Evolutionary conservation across 1,140 invertebrate species (phyloP), one percentile per base, ranked within the genome.

Genomic region (Lucilia cuprina): DNA sequence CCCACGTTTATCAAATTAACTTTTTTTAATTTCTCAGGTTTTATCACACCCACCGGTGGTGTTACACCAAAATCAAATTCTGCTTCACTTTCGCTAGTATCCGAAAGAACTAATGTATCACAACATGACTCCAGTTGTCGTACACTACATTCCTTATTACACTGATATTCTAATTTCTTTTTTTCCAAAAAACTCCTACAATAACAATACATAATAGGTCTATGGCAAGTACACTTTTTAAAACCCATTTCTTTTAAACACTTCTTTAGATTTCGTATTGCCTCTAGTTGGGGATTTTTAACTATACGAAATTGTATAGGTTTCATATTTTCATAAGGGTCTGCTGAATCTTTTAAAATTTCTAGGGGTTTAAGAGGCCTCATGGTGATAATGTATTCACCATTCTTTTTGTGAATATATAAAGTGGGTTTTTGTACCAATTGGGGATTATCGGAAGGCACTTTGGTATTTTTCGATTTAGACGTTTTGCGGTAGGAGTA

Each of bases 61-160:
- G 90, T 91, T 2, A 91, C 90, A 4, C 87, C 88, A 19, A 91
- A 89, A 65, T 91, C 88, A 41, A 87, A 89, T 82, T 91, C 89
- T 3, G 83, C 85, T 83, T 91, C 90, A 55, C 87, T 88, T 55
- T 91, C 89, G 10, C 86, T 87, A 9, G 88, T 88, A 8, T 91
- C 90, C 0, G 88, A 88, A 0, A 91, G 85, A 0, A 89, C 85
- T 7, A 91, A 80, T 0, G 84, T 84, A 8, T 86, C 49, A 34
- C 86, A 86, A 34, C 87, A 87, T 49, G 65, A 34, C 0, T 74
- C 17, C 19, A 91, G 80, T 4, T 86, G 7, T 0, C 88, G 86
- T 1, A 83, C 47, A 7, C 85, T 10, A 82, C 88, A 90, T 82
- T 89, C 86, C 12, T 85, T 74, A 2, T 85, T 85, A 60, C 90